Base-by-base conservation (phyloP, 1,140 invertebrate genomes). In the Micrasema longulum region DNA sequence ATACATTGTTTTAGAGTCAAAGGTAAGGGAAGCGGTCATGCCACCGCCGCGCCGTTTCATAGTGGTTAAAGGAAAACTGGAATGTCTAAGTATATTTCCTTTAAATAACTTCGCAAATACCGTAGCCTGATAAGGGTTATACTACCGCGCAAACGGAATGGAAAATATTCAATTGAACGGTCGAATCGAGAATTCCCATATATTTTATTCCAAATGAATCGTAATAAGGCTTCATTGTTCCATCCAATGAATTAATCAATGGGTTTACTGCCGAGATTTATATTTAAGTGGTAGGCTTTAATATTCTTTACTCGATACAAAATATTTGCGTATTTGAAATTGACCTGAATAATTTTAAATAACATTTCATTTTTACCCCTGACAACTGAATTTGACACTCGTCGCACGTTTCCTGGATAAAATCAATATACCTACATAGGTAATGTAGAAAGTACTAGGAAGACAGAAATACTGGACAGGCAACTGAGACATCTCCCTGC, bases 1-100 rank as follows among this genome's bases (percentile, higher is more conserved):
- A 72, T 75, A 69, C 74, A 75, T 75, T 75, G 74, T 75, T 75
- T 66, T 41, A 60, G 63, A 72, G 69, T 69, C 69, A 71, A 71
- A 75, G 73, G 69, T 72, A 72, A 72, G 55, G 70, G 70, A 72
- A 70, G 18, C 69, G 73, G 73, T 74, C 73, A 66, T 65, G 68
- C 52, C 68, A 60, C 50, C 68, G 68, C 69, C 68, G 62, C 68
- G 68, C 69, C 68, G 62, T 64, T 71, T 48, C 69, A 43, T 48
- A 53, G 66, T 53, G 52, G 67, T 41, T 6, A 22, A 45, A 41
- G 70, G 62, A 69, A 69, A 69, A 72, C 74, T 66, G 69, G 67
- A 64, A 72, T 60, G 57, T 50, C 66, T 69, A 52, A 71, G 47
- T 75, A 60, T 65, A 72, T 72, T 75, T 71, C 69, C 73, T 72